Base-by-base conservation (phyloP, 2,888 invertebrate genomes). In the Torymus auratus region DNA sequence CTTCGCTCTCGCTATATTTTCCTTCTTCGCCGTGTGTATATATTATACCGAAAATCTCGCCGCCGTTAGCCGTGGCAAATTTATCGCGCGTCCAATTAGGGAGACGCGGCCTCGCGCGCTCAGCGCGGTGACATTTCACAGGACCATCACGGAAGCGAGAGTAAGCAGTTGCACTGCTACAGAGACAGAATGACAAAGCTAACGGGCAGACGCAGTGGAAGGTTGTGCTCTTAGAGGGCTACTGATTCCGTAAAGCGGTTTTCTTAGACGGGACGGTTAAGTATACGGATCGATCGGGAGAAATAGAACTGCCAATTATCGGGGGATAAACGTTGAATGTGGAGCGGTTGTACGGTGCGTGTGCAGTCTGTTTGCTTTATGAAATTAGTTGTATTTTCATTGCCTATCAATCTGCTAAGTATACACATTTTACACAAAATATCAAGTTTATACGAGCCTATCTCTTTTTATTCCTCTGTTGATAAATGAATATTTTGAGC, bases 41-140 rank as follows among this genome's bases (percentile, higher is more conserved):
- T 28, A 28, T n/a, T 28, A 28, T 28, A 56, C 52, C 75, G 52
- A 67, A 68, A 80, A 68, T 71, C 77, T 77, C 73, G 72, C 13
- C 28, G 14, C 28, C 41, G 14, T 58, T 2, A n/a, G 41, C 15
- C 65, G 81, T 61, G 80, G 85, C 83, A 84, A 87, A 88, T 88
- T 88, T 85, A 88, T 87, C 86, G 86, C 86, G 85, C 85, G 84
- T 88, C 87, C 88, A 88, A 89, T 89, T 89, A 89, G 86, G 84
- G 85, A 50, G 61, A 14, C 12, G 15, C 7, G 17, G 23, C 61
- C 3, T 28, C 28, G 28, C 28, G n/a, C 10, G 20, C 68, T 14
- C 13, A 20, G 20, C 10, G 3, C 12, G 71, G 28, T n/a, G 20
- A 10, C 17, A 4, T 84, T 82, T 84, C 86, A 83, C 84, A 85